Percentiles rank a stretch among this genome's conserved stretches.
Evolutionary conservation across 2,888 invertebrate species (phyloP).

Genomic region (Netelia inedita): DNA sequence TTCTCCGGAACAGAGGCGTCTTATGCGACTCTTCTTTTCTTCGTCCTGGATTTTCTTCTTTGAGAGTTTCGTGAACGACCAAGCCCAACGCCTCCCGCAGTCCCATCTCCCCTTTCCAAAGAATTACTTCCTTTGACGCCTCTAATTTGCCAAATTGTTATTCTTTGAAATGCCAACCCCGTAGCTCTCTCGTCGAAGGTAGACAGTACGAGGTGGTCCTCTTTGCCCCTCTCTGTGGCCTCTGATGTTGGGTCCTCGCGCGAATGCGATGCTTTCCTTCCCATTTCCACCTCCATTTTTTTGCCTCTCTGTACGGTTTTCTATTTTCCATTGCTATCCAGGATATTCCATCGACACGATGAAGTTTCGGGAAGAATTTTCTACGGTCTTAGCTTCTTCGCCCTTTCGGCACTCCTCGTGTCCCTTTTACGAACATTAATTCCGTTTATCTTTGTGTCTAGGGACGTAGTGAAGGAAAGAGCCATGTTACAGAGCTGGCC

Average conservation of each 20-base stretch:
- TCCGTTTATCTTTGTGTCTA: slow-evolving; percentile 58
- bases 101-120: slow-evolving; percentile 16
- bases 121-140: slow-evolving; percentile 77
- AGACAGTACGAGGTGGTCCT: slow-evolving; percentile 47
- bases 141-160: slow-evolving; percentile 83
- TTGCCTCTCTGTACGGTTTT: neutral
- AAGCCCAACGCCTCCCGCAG: slow-evolving; percentile 17
- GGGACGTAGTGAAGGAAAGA: slow-evolving; percentile 15
- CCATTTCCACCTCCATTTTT: slow-evolving; percentile 1
- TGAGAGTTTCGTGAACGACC: slow-evolving; percentile 51
- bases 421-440: slow-evolving; percentile 55
- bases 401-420: slow-evolving; percentile 33
- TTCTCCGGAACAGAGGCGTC: slow-evolving; percentile 28
- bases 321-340: slow-evolving; percentile 18
- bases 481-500: slow-evolving; percentile 22
- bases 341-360: slow-evolving; percentile 16
- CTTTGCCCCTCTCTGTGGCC: slow-evolving; percentile 20
- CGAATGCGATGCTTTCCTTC: slow-evolving; percentile 33
- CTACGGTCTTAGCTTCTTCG: slow-evolving; percentile 15
- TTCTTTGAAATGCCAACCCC: slow-evolving; percentile 76
- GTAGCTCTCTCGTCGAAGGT: slow-evolving; percentile 31
- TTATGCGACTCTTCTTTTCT: slow-evolving; percentile 40
- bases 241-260: slow-evolving; percentile 44
- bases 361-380: slow-evolving; percentile 32
- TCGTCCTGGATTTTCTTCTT: slow-evolving; percentile 45